Conservation (phyloP, 2,888 invertebrate species). For the Trachelus stipa region DNA sequence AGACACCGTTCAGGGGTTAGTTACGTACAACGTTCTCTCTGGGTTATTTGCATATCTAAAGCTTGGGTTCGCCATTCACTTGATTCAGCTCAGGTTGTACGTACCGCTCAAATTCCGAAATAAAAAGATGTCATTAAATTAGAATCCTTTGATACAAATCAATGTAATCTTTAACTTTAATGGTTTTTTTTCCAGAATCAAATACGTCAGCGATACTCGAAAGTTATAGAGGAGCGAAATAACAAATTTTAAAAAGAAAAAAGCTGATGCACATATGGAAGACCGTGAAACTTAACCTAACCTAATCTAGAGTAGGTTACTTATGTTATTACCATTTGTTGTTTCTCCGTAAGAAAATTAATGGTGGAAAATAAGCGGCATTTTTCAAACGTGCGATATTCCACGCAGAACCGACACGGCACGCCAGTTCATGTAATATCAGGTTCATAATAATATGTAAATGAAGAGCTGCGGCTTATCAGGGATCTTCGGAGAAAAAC, state of each 20-base stretch:
- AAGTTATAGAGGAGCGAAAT: background rate
- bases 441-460: constrained; percentile 46
- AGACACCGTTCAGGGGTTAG: constrained; percentile 55
- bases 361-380: background rate
- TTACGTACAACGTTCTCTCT: constrained; percentile 48
- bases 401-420: constrained; percentile 34
- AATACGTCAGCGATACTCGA: background rate
- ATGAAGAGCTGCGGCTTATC: constrained; percentile 37
- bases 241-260: background rate
- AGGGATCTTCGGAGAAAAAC: constrained; percentile 27
- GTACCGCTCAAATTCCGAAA: background rate
- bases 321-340: background rate
- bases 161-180: background rate
- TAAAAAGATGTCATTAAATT: background rate
- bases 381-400: background rate
- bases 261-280: background rate
- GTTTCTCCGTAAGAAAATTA: background rate
- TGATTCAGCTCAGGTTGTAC: background rate
- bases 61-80: constrained; percentile 35
- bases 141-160: background rate
- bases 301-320: background rate
- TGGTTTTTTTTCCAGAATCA: background rate
- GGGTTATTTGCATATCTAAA: constrained; percentile 61
- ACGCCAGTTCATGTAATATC: constrained; percentile 31
- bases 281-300: background rate